phyloP scores from a whole-genome alignment of 2,797 vertebrate species.

The Gadopsis bispinosus region DNA sequence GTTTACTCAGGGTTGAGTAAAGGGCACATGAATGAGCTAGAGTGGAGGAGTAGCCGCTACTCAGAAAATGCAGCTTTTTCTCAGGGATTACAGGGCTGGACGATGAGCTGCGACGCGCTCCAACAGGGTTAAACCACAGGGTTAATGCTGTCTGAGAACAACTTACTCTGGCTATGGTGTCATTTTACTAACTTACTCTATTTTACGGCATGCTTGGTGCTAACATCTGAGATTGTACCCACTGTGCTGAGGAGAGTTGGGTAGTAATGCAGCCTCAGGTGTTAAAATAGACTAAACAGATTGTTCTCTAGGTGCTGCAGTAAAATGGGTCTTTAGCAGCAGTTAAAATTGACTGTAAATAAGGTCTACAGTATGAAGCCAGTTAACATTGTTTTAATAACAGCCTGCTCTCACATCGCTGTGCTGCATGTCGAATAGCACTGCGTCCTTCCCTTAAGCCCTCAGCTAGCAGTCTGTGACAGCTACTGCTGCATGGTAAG shows the following conservation, averaged over 20 bases:
- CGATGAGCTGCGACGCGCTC: conserved; percentile 41
- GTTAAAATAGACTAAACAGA: conserved; percentile 43
- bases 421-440: conserved; percentile 28
- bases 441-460: conserved; percentile 53
- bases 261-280: conserved; percentile 32
- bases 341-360: conserved; percentile 61
- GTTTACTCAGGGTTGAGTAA: conserved; percentile 64
- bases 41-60: conserved; percentile 28
- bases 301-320: conserved; percentile 44
- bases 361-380: conserved; percentile 40
- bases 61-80: conserved; percentile 47
- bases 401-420: conserved; percentile 12
- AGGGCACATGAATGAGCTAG: conserved; percentile 50
- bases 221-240: conserved; percentile 7
- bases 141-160: conserved; percentile 44
- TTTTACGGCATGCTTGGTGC: conserved; percentile 18
- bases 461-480: conserved; percentile 27
- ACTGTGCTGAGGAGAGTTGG: conserved; percentile 7
- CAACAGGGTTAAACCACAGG: conserved; percentile 53
- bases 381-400: conserved; percentile 59
- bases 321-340: conserved; percentile 61
- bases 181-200: conserved; percentile 10
- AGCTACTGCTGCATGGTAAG: conserved; percentile 44
- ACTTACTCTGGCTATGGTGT: conserved; percentile 5
- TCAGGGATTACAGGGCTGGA: conserved; percentile 36